Evolutionary conservation across 2,888 invertebrate genomes (phyloP), one percentile per base, ranked within the genome.

Genomic region (Lathronympha strigana): DNA sequence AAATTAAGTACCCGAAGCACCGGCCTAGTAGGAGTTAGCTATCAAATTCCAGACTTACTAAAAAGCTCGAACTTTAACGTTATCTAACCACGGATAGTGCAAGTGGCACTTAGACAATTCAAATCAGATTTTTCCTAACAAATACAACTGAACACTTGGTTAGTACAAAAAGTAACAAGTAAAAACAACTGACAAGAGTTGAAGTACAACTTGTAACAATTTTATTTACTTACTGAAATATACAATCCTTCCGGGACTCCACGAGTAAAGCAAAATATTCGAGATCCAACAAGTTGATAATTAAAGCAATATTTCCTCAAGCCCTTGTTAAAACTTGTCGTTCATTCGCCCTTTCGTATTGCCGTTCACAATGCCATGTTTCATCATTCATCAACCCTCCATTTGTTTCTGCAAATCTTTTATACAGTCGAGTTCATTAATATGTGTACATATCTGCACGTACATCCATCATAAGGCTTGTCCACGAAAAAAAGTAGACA

Each of bases 221-320:
- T 57, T 5, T 6, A 28, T 19, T 47, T 58, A 57, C 23, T 43
- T 9, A 33, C 50, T 43, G 13, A 6, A 43, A 23, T 21, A 28
- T 47, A 51, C 54, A 53, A 9, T 13, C 47, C 23, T 47, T 47
- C 47, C 47, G 40, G 60, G 63, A 68, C 67, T 68, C 50, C n/a
- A n/a, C n/a, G n/a, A n/a, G n/a, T n/a, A 63, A 64, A 54, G 49
- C 47, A 63, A 55, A 63, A 36, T 57, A 40, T 57, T 57, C 55
- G 25, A 50, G 54, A 57, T 67, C 23, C 54, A 63, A 66, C 55
- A 58, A 66, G 61, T 64, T 68, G 63, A 63, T 75, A 71, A 76
- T 75, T 73, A 74, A 71, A 69, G 64, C 69, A 40, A 73, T 78
- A 75, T 72, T 71, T 74, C 72, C 72, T 71, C 55, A 62, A 66